These are phyloP conservation scores for Protaetia brevitarsis DNA, from an alignment of 1,140 invertebrate genomes.

Conservation along the genomic window DNA sequence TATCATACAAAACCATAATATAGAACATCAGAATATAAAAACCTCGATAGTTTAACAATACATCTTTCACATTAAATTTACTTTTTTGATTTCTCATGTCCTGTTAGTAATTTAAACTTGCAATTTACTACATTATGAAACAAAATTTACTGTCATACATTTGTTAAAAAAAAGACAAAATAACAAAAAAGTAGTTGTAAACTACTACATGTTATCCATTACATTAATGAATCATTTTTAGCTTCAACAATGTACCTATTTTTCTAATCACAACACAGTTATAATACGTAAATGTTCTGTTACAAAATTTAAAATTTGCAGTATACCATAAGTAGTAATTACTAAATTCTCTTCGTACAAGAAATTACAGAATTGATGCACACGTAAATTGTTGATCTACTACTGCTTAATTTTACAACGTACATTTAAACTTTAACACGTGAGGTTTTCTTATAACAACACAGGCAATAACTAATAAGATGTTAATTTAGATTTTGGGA, in stretches of 20 bases:
- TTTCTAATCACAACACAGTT: conserved; percentile 20
- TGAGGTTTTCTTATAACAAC: not conserved
- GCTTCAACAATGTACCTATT: not conserved
- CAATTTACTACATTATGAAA: conserved; percentile 4
- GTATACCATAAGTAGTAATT: too few species aligned
- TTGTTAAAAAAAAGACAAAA: not conserved
- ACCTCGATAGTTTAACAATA: conserved; percentile 9
- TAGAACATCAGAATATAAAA: conserved; percentile 16
- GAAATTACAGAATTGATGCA: not conserved
- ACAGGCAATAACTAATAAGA: conserved; percentile 5
- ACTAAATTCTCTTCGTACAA: not conserved
- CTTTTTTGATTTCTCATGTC: not conserved
- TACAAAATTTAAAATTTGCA: conserved; percentile 8
- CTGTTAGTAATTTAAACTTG: not conserved
- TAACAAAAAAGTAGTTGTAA: not conserved
- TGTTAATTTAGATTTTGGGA: conserved; percentile 2
- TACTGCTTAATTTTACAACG: not conserved
- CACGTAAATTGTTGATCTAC: not conserved
- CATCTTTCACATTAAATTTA: not conserved
- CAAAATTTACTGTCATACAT: not conserved
- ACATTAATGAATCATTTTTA: not conserved
- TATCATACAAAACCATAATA: conserved; percentile 11
- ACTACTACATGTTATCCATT: not conserved
- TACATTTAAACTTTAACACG: conserved; percentile 17
- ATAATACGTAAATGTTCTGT: conserved; percentile 8